phyloP scores from a whole-genome alignment of 2,797 vertebrate genomes.

The Sebastes aleutianus region DNA sequence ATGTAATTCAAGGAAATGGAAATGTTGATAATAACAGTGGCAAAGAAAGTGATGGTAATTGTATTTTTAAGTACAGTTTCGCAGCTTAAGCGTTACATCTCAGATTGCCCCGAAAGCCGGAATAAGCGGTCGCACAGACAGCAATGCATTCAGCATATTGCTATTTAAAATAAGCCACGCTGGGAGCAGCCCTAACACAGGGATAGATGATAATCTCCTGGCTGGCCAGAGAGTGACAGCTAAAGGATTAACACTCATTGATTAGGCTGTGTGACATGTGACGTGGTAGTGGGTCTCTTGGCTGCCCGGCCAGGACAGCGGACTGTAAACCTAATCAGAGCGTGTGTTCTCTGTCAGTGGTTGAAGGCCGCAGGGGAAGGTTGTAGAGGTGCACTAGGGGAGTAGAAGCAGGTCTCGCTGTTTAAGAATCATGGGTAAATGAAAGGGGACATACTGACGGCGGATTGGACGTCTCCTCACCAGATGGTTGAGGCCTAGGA shows the following conservation, averaged over 20 bases:
- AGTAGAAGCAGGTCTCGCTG: constrained; percentile 36
- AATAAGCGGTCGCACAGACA: constrained; percentile 26
- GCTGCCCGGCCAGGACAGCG: constrained; percentile 35
- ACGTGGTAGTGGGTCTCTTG: constrained; percentile 49
- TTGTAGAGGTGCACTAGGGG: constrained; percentile 5
- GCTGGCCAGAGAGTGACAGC: constrained; percentile 55
- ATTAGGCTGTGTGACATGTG: constrained; percentile 71
- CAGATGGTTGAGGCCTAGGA: constrained; percentile 84
- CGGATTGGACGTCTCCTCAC: constrained; percentile 75
- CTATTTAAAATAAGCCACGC: constrained; percentile 74
- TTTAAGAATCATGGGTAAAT: constrained; percentile 77
- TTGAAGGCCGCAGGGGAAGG: neutral
- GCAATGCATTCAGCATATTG: constrained; percentile 61
- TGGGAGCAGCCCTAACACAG: constrained; percentile 52
- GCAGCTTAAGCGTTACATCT: constrained; percentile 20
- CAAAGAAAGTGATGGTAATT: constrained; percentile 17
- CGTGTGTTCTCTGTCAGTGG: constrained; percentile 17
- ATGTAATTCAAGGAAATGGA: neutral
- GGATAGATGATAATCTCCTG: constrained; percentile 74
- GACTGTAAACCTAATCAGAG: constrained; percentile 39
- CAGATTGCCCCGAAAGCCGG: constrained; percentile 20
- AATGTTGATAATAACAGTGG: neutral
- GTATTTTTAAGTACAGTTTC: constrained; percentile 26
- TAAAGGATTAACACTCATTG: constrained; percentile 72
- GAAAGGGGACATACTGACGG: constrained; percentile 75